phyloP scores from a whole-genome alignment of 2,113 vertebrate genomes.

The Mormoops blainvillei region DNA sequence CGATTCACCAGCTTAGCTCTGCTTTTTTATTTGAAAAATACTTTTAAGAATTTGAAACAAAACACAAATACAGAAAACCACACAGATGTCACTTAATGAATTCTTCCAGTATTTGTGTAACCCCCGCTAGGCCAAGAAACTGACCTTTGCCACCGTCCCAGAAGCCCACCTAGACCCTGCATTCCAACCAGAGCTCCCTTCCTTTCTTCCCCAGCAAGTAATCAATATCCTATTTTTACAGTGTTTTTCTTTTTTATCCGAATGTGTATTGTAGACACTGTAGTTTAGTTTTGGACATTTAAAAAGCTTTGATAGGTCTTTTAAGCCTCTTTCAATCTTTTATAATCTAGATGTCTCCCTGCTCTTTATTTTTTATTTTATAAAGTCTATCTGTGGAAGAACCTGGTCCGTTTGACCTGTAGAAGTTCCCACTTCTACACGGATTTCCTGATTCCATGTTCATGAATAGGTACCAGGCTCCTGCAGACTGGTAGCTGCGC shows the following conservation, averaged over 20 bases:
- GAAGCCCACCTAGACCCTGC: neutral
- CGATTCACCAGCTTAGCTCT: neutral
- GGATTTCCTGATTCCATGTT: neutral
- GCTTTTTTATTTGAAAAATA: neutral
- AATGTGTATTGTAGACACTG: neutral
- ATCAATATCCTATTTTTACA: too few relatives aligned
- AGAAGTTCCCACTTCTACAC: neutral
- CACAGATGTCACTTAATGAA: neutral
- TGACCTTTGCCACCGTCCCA: neutral
- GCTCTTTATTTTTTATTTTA: neutral
- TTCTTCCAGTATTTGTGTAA: neutral
- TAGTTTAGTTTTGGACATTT: neutral
- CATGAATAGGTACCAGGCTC: neutral
- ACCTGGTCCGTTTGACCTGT: neutral
- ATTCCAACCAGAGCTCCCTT: neutral
- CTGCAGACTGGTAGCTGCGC: neutral
- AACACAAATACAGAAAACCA: neutral
- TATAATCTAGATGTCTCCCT: neutral
- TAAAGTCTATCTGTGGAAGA: neutral
- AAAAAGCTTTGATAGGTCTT: neutral
- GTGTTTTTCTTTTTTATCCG: neutral
- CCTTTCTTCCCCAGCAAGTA: neutral
- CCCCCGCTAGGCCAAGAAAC: neutral
- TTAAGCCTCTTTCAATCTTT: neutral
- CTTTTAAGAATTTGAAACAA: neutral